These are phyloP conservation scores for Anthopleura xanthogrammica DNA, from an alignment of 92 coral and sea anemone genomes.

Conservation along the genomic window DNA sequence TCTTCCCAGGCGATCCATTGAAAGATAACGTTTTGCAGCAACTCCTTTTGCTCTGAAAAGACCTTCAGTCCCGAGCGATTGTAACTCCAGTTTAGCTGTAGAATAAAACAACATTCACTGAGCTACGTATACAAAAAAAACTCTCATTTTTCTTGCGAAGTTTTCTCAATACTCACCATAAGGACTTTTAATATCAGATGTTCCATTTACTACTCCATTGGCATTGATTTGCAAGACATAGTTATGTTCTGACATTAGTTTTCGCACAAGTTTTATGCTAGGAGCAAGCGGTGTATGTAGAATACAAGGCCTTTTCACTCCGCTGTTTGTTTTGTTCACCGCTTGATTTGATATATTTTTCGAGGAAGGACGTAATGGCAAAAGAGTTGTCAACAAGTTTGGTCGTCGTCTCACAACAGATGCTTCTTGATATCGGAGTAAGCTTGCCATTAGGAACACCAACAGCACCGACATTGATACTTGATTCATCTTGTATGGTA, in stretches of 20 bases:
- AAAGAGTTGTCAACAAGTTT: background rate
- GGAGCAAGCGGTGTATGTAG: background rate
- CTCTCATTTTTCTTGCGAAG: too few relatives aligned
- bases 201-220: constrained; percentile 6
- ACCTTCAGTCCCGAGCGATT: constrained; percentile 21
- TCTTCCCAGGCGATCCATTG: constrained; percentile 30
- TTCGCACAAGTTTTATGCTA: background rate
- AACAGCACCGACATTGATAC: constrained; percentile 5
- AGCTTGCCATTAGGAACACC: constrained; percentile 1
- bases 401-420: background rate
- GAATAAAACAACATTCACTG: background rate
- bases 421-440: constrained; percentile 1
- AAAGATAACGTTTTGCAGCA: constrained; percentile 5
- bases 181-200: background rate
- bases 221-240: constrained; percentile 16
- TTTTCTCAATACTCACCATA: constrained; percentile 1
- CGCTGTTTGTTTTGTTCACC: background rate
- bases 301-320: background rate
- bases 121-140: too few relatives aligned
- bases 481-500: constrained; percentile 20
- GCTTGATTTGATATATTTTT: background rate
- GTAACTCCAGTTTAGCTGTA: constrained; percentile 7
- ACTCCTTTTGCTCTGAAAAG: constrained; percentile 21
- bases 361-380: background rate
- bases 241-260: constrained; percentile 14